Conservation (phyloP, 2,888 invertebrate species). For the Cryptus armator region DNA sequence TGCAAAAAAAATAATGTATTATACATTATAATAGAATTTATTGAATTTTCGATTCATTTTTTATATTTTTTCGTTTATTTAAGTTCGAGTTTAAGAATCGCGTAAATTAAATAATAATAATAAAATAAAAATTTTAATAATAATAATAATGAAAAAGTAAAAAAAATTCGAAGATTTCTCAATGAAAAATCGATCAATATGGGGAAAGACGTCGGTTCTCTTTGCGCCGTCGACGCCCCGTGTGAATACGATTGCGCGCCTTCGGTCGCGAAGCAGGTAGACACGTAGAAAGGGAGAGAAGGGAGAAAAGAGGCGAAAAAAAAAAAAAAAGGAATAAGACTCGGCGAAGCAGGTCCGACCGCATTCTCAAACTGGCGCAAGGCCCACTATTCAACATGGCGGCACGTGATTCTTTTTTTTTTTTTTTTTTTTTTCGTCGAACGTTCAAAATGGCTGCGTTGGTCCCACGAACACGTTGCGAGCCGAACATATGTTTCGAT, state of each 20-base stretch:
- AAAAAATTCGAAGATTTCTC: not conserved
- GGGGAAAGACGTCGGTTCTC: not conserved
- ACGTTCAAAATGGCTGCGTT: slow-evolving; percentile 72
- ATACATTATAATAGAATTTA: too few relatives aligned
- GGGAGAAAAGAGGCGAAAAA: slow-evolving; percentile 43
- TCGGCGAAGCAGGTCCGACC: slow-evolving; percentile 71
- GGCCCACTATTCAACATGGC: slow-evolving; percentile 73
- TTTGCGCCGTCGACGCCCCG: slow-evolving; percentile 12
- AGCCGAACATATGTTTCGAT: slow-evolving; percentile 62
- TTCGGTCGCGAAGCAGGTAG: slow-evolving; percentile 52
- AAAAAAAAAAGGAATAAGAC: slow-evolving; percentile 54
- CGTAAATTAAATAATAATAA: not conserved
- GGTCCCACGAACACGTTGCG: slow-evolving; percentile 14
- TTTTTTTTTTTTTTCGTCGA: slow-evolving; percentile 52
- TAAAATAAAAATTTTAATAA: not conserved
- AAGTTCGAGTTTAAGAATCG: too few relatives aligned
- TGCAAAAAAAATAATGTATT: too few relatives aligned
- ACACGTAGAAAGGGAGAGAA: slow-evolving; percentile 56
- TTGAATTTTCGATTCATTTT: too few relatives aligned
- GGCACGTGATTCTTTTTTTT: slow-evolving; percentile 56
- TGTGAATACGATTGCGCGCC: slow-evolving; percentile 7
- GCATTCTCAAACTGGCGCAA: slow-evolving; percentile 73
- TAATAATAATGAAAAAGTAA: too few relatives aligned
- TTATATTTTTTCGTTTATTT: too few relatives aligned
- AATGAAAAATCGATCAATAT: slow-evolving; percentile 30